These are phyloP conservation scores for Lepisosteus osseus DNA, from an alignment of 2,113 vertebrate genomes.

Conservation along the genomic window DNA sequence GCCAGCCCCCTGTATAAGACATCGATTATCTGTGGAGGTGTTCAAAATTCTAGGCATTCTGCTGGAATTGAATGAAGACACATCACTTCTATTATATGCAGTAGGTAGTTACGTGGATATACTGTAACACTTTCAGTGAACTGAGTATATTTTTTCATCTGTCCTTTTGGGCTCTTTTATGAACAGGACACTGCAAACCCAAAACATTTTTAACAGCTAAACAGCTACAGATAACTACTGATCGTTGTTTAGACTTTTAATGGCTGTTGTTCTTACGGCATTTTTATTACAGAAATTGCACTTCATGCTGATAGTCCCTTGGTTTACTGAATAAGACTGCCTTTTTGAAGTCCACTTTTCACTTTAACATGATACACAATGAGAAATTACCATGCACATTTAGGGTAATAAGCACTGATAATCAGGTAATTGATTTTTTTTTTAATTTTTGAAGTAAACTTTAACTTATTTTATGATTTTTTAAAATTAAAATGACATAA, in stretches of 20 bases:
- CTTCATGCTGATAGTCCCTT: conserved; percentile 25
- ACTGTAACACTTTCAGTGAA: not conserved
- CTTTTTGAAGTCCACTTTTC: conserved; percentile 33
- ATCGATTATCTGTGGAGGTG: too few relatives aligned
- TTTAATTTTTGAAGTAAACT: conserved; percentile 33
- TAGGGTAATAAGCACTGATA: conserved; percentile 33
- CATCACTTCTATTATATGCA: too few relatives aligned
- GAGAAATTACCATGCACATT: too few relatives aligned
- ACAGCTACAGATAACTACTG: too few relatives aligned
- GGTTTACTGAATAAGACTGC: conserved; percentile 18
- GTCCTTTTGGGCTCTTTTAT: too few relatives aligned
- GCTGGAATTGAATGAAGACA: too few relatives aligned
- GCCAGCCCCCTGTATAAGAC: conserved; percentile 77
- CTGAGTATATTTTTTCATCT: not conserved
- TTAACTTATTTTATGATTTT: conserved; percentile 49
- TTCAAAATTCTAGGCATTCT: too few relatives aligned
- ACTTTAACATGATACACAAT: not conserved
- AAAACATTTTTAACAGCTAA: too few relatives aligned
- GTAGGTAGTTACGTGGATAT: not conserved
- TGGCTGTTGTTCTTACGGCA: conserved; percentile 35
- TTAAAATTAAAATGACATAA: conserved; percentile 23
- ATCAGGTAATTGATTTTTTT: conserved; percentile 42
- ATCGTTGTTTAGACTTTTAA: not conserved
- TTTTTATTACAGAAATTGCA: conserved; percentile 28
- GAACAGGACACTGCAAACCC: too few relatives aligned